These are phyloP conservation scores for Poeciliopsis paucimaculata DNA, from an alignment of 2,797 vertebrate genomes.

Conservation along the genomic window DNA sequence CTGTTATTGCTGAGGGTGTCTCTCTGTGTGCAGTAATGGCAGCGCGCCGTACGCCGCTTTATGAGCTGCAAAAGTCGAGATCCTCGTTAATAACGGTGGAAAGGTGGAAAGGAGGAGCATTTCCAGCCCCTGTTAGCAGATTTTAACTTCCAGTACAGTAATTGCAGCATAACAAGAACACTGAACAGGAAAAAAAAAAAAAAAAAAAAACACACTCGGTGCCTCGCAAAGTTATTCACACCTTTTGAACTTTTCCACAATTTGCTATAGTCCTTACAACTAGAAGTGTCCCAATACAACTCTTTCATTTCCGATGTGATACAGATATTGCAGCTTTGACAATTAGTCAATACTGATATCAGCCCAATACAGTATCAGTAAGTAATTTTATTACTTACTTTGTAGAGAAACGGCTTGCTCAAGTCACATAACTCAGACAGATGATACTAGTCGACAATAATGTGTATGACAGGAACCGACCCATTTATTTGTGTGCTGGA, in stretches of 20 bases:
- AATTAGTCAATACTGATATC: no score
- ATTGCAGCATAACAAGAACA: not conserved
- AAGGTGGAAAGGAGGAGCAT: slow-evolving; percentile 38
- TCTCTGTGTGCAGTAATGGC: slow-evolving; percentile 49
- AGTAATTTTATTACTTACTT: not conserved
- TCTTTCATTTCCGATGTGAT: no score
- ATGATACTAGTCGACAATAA: no score
- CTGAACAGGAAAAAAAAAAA: not conserved
- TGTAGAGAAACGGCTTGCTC: not conserved
- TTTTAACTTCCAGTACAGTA: not conserved
- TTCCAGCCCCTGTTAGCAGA: slow-evolving; percentile 12
- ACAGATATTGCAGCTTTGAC: no score
- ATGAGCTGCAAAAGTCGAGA: slow-evolving; percentile 48
- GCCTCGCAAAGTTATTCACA: not conserved
- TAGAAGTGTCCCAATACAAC: not conserved
- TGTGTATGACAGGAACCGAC: no score
- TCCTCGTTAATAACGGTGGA: slow-evolving; percentile 51
- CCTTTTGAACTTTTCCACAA: not conserved
- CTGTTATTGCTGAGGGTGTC: slow-evolving; percentile 66
- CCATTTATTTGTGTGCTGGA: no score
- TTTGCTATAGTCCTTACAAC: not conserved
- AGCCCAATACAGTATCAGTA: no score
- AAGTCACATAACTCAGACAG: not conserved
- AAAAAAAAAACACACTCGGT: not conserved
- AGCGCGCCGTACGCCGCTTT: slow-evolving; percentile 17